phyloP scores from a whole-genome alignment of 1,140 invertebrate genomes.

The Trypoxylus dichotomus region DNA sequence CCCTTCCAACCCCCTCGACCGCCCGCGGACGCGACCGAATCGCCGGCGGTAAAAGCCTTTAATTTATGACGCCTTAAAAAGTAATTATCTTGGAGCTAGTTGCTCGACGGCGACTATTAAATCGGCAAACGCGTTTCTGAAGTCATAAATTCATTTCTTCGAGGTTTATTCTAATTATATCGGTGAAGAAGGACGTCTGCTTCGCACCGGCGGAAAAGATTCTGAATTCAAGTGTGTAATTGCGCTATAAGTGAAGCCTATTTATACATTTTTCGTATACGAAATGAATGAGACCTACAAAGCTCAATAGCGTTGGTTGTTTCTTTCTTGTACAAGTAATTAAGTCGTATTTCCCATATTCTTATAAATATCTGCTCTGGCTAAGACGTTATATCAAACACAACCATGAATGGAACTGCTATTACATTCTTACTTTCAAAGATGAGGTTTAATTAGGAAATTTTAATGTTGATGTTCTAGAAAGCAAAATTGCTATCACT shows the following conservation, averaged over 20 bases:
- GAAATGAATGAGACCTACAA: too few relatives aligned
- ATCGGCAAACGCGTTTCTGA: slow-evolving; percentile 33
- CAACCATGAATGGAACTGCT: too few relatives aligned
- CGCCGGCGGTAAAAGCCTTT: slow-evolving; percentile 37
- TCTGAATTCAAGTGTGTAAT: neutral
- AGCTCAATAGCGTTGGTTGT: too few relatives aligned
- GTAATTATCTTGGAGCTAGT: slow-evolving; percentile 39
- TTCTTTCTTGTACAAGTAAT: too few relatives aligned
- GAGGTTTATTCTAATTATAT: slow-evolving; percentile 21
- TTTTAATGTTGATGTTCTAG: too few relatives aligned
- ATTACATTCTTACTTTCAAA: too few relatives aligned
- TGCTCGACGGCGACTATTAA: slow-evolving; percentile 38
- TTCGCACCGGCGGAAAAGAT: neutral
- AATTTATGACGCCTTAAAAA: slow-evolving; percentile 46
- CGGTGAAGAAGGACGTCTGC: neutral
- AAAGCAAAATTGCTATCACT: too few relatives aligned
- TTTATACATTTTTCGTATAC: too few relatives aligned
- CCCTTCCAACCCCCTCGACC: neutral
- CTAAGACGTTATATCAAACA: too few relatives aligned
- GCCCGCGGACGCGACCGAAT: slow-evolving; percentile 33
- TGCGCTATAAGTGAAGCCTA: neutral
- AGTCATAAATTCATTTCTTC: slow-evolving; percentile 28
- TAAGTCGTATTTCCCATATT: too few relatives aligned
- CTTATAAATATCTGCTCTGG: too few relatives aligned
- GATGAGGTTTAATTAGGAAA: too few relatives aligned